Base-by-base conservation (phyloP, 2,888 invertebrate species). In the Drosophila kanekoi region DNA sequence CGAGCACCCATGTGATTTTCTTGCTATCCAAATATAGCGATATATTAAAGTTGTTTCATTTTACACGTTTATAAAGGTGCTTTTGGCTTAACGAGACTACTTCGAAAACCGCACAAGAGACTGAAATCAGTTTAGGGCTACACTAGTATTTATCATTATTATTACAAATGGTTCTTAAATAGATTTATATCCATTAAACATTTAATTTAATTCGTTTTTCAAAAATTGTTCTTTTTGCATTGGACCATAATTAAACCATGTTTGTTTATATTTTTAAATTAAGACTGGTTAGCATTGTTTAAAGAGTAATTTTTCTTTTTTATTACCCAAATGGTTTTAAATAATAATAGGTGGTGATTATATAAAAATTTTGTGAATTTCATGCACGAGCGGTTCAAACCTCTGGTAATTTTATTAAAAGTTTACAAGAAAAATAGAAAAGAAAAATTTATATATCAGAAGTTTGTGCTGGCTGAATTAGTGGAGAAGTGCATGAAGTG, bases 331-430 rank as follows among this genome's bases (percentile, higher is more conserved):
- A 28, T 8, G 2, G 28, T 28, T 37, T 62, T 65, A 68, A 28
- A 44, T 56, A 76, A 44, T 52, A 65, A 59, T 47, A 57, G 10
- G 44, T 59, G 59, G 14, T 16, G 20, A 38, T 58, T 35, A 58
- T 43, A 68, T 51, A 52, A 51, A 43, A 74, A 40, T 38, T 16
- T 28, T 45, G 41, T 51, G 59, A 72, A 81, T 81, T 85, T 85
- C 83, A 81, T 85, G 80, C 80, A 67, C 86, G 60, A 81, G 66
- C 80, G 83, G 77, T 72, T 82, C 64, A 79, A 85, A 66, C 43
- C 54, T 60, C 54, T 62, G 18, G 45, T 53, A 37, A 62, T 28
- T 51, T 35, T 23, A 35, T 59, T 53, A 20, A 16, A 38, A 40
- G 49, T 49, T 43, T 40, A 35, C 40, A 37, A 62, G n/a, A 35